phyloP scores from a whole-genome alignment of 2,888 invertebrate genomes.

The Stramonita haemastoma region DNA sequence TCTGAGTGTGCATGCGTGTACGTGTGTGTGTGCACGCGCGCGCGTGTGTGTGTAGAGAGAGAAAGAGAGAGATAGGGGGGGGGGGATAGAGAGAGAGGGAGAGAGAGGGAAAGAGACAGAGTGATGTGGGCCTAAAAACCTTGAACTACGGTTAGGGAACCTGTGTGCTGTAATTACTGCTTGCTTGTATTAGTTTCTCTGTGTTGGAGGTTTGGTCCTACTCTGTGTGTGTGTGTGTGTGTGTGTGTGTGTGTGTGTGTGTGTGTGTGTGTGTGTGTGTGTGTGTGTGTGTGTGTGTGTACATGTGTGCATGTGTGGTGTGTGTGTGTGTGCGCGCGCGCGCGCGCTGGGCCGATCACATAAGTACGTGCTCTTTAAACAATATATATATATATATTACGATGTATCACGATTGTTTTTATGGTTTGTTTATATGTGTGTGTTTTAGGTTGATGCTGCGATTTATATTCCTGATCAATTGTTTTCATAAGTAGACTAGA shows the following conservation, averaged over 20 bases:
- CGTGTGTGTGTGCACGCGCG: background rate
- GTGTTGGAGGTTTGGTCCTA: no score
- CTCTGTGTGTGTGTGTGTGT: background rate
- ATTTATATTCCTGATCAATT: background rate
- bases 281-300: background rate
- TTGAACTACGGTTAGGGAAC: background rate
- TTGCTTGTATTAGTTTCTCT: background rate
- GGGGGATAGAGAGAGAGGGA: background rate
- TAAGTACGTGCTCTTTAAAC: no score
- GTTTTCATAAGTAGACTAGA: background rate
- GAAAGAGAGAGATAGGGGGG: no score
- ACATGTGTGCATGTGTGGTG: background rate
- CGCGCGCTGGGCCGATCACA: background rate
- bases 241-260: background rate
- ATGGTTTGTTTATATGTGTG: background rate
- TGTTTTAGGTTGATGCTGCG: background rate
- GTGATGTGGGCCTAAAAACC: no score
- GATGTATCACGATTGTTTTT: no score
- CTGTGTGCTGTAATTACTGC: background rate
- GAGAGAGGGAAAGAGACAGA: no score
- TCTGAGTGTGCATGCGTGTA: background rate
- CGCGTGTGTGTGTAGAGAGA: background rate
- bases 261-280: background rate
- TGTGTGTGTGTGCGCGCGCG: slow-evolving; percentile 9
- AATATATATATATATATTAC: no score